Percentiles rank a stretch among this genome's conserved stretches.
Evolutionary conservation across 1,140 invertebrate genomes (phyloP).

Genomic region (Drosophila willistoni): DNA sequence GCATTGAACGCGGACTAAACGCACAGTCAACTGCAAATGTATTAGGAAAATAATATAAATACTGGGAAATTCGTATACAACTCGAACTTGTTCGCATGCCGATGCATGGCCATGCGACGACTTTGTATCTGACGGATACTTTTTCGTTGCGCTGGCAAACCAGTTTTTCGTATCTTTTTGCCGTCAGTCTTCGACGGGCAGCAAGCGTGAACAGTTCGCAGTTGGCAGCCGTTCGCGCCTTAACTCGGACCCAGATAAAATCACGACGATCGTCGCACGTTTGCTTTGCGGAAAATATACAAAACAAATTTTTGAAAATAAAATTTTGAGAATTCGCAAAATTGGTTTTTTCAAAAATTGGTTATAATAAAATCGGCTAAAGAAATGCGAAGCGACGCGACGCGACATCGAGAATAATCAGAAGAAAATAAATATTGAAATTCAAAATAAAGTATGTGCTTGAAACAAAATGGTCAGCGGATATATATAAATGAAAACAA

Average conservation of each 20-base stretch:
- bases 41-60: constrained; percentile 30
- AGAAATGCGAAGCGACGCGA: constrained; percentile 71
- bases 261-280: constrained; percentile 45
- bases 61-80: constrained; percentile 32
- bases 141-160: constrained; percentile 33
- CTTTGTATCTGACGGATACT: constrained; percentile 4
- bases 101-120: constrained; percentile 36
- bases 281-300: constrained; percentile 48
- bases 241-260: background rate
- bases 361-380: constrained; percentile 26
- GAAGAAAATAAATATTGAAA: constrained; percentile 19
- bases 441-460: constrained; percentile 59
- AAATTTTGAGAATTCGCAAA: constrained; percentile 68
- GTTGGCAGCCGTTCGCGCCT: constrained; percentile 2
- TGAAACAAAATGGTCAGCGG: constrained; percentile 44
- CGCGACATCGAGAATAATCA: constrained; percentile 37
- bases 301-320: constrained; percentile 62
- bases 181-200: constrained; percentile 65
- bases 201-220: constrained; percentile 59
- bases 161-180: constrained; percentile 32
- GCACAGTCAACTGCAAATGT: constrained; percentile 17
- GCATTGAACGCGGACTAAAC: background rate
- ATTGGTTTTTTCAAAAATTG: constrained; percentile 68
- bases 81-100: constrained; percentile 54
- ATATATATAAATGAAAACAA: constrained; percentile 69